Percentiles rank a stretch among this genome's conserved stretches.
phyloP scores from a whole-genome alignment of 2,888 invertebrate species.

The Eretmocerus hayati region DNA sequence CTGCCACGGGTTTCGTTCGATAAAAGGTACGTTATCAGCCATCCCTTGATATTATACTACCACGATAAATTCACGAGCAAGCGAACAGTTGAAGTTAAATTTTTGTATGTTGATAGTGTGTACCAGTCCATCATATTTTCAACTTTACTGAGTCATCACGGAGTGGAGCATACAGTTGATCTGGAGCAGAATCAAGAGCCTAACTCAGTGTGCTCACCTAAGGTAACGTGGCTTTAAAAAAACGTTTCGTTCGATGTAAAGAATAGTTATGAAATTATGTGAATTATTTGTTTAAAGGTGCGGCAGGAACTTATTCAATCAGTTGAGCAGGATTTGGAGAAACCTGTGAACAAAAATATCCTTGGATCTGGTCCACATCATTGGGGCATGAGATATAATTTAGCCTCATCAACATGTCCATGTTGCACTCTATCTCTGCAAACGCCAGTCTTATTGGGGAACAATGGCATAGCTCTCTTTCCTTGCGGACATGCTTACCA shows the following conservation, averaged over 20 bases:
- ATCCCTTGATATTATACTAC: too few species aligned
- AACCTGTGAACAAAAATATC: constrained; percentile 35
- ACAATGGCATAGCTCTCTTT: constrained; percentile 58
- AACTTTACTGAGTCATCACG: constrained; percentile 37
- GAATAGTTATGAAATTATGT: not conserved
- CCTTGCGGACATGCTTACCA: constrained; percentile 60
- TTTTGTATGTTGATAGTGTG: constrained; percentile 32
- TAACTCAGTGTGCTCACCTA: constrained; percentile 38
- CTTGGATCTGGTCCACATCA: constrained; percentile 41
- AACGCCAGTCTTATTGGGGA: constrained; percentile 54
- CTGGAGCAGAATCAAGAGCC: constrained; percentile 31
- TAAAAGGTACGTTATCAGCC: constrained; percentile 58
- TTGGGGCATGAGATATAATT: constrained; percentile 51
- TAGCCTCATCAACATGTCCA: constrained; percentile 43
- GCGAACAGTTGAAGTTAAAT: constrained; percentile 2
- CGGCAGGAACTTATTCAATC: constrained; percentile 7
- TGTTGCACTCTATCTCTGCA: constrained; percentile 56
- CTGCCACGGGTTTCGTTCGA: constrained; percentile 56
- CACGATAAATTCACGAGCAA: too few species aligned
- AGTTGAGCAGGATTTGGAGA: constrained; percentile 32
- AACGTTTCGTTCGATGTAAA: not conserved
- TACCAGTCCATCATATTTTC: constrained; percentile 41
- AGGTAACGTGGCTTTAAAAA: constrained; percentile 28
- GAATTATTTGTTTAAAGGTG: constrained; percentile 5
- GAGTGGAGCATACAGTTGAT: constrained; percentile 33